These are phyloP conservation scores for Sula dactylatra DNA, from an alignment of 2,113 vertebrate genomes.

Conservation along the genomic window DNA sequence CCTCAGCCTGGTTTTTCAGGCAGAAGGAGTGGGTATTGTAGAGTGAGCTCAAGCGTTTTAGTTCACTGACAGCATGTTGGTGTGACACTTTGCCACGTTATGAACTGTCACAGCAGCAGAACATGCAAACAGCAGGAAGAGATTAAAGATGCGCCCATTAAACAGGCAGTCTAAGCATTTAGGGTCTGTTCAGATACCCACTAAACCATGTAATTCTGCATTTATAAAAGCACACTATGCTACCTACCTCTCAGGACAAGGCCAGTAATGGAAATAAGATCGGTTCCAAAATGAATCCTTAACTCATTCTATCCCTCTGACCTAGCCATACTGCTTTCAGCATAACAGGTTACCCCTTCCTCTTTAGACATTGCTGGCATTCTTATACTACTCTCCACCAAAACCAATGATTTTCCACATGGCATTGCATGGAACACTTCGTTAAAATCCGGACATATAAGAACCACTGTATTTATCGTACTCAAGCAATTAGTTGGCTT, in stretches of 20 bases:
- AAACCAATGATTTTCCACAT: rapidly evolving
- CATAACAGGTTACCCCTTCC: not conserved
- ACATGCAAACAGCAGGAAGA: not conserved
- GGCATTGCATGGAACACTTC: rapidly evolving
- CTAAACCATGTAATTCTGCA: not conserved
- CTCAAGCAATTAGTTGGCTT: not conserved
- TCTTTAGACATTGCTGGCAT: not conserved
- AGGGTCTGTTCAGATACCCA: not conserved
- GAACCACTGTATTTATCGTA: not conserved
- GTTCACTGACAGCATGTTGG: not conserved
- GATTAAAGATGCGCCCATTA: not conserved
- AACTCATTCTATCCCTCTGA: not conserved
- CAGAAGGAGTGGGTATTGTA: not conserved
- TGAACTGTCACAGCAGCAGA: not conserved
- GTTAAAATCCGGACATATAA: not conserved
- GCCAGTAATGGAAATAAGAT: not conserved
- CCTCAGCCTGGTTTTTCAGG: not conserved
- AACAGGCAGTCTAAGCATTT: not conserved
- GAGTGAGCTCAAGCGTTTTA: not conserved
- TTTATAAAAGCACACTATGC: not conserved
- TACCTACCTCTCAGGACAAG: not conserved
- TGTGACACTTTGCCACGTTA: not conserved
- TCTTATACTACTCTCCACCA: rapidly evolving
- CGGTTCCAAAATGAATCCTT: not conserved
- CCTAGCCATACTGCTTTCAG: not conserved